Conservation (phyloP, 2,113 vertebrate species). For the Zingel zingel region DNA sequence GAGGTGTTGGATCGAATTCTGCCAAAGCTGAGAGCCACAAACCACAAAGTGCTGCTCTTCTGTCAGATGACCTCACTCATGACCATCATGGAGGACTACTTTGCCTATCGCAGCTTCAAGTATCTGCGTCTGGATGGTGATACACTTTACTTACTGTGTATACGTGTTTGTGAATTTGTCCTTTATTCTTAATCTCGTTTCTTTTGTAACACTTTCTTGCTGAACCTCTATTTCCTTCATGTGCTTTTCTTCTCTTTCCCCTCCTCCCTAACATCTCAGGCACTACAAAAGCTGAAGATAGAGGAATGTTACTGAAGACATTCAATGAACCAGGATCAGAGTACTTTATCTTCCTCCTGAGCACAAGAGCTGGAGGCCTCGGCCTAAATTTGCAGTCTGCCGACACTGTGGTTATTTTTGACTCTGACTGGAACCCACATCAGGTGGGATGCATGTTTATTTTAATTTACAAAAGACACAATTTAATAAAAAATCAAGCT, state of each 20-base stretch:
- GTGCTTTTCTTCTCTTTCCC: background rate
- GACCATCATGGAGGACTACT: constrained; percentile 99
- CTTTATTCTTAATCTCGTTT: background rate
- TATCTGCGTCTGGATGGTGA: constrained; percentile 97
- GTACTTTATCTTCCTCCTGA: constrained; percentile 97
- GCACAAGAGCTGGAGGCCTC: constrained; percentile 93
- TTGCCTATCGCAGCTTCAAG: constrained; percentile 95
- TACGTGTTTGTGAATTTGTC: constrained; percentile 13
- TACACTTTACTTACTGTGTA: constrained; percentile 37
- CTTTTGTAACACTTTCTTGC: background rate
- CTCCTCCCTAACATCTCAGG: constrained; percentile 76
- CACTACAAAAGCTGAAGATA: constrained; percentile 96
- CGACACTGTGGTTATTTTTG: constrained; percentile 96
- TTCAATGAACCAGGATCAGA: constrained; percentile 93
- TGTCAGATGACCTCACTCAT: constrained; percentile 99
- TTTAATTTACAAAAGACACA: constrained; percentile 66
- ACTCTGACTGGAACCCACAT: constrained; percentile 99
- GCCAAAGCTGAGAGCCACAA: constrained; percentile 93
- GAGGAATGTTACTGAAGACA: constrained; percentile 95
- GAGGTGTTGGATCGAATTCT: constrained; percentile 96
- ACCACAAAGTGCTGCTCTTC: constrained; percentile 98
- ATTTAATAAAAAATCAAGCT: constrained; percentile 46
- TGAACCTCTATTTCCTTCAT: background rate
- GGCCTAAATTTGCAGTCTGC: constrained; percentile 97
- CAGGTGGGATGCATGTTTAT: constrained; percentile 89